Percentiles rank a stretch among this genome's conserved stretches.
Conservation (phyloP, 2,113 vertebrate genomes). For the Pontoporia blainvillei region DNA sequence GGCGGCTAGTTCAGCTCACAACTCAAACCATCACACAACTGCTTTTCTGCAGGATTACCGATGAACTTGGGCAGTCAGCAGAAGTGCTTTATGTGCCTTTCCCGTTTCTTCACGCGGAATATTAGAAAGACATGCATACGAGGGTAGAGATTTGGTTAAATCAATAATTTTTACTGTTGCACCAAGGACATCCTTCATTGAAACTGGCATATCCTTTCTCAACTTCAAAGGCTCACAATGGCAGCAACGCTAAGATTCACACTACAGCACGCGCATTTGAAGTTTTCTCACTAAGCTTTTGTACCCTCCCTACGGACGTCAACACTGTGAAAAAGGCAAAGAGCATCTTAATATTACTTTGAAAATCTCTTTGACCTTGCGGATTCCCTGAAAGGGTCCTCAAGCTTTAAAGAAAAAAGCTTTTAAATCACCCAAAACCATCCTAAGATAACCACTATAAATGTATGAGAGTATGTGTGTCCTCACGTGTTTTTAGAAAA, state of each 20-base stretch:
- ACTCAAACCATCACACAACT: background rate
- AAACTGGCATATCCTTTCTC: background rate
- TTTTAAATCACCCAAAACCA: background rate
- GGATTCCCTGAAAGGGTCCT: background rate
- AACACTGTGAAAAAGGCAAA: background rate
- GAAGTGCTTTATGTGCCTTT: background rate
- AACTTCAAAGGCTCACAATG: background rate
- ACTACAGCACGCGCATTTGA: background rate
- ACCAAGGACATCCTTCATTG: background rate
- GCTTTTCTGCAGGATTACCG: background rate
- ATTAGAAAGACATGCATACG: background rate
- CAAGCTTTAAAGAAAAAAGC: slow-evolving; percentile 4
- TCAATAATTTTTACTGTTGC: background rate
- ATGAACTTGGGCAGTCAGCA: background rate
- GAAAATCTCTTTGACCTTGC: background rate
- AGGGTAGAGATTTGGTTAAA: background rate
- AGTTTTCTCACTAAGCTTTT: background rate
- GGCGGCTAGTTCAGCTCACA: background rate
- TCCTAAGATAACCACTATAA: background rate
- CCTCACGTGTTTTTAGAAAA: background rate
- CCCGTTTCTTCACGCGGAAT: background rate
- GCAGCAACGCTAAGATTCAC: background rate
- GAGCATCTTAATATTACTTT: background rate
- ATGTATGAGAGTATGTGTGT: background rate
- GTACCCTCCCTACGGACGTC: background rate